Evolutionary conservation across 2,888 invertebrate species (phyloP), one percentile per base, ranked within the genome.

Genomic region (Aethes cnicana): DNA sequence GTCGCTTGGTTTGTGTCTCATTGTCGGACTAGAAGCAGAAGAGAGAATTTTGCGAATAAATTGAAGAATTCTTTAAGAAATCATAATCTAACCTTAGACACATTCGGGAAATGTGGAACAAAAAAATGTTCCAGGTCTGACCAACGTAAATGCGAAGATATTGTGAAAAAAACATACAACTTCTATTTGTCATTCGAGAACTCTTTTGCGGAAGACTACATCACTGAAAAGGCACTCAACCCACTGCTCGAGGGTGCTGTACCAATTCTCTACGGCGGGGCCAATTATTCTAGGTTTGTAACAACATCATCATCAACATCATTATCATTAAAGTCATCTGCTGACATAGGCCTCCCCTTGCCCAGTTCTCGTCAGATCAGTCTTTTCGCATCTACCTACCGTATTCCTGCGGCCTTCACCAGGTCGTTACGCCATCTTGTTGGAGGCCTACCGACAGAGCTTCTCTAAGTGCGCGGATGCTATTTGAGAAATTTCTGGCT

Each of bases 211-310:
- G 63, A 73, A 49, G 74, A 81, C 56, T 83, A 81, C 44, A 77
- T 75, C 2, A 81, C 82, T 0, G 78, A 80, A 44, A 78, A 80
- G 53, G 52, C 80, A 3, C 48, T 77, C 8, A 65, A 61, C 20
- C 74, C 87, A 4, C 65, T 89, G 32, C 83, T 91, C 61, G 89
- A 91, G 71, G 83, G 91, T 62, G 84, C 92, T n/a, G 76, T 94
- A 3, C 93, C 93, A 0, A 89, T 94, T 9, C 93, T 93, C 6
- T 92, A 91, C 82, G 93, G 93, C 4, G 91, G 90, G 8, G 91
- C 91, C 46, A 90, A 93, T 73, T 93, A 93, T 70, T 72, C 66
- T n/a, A 71, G 77, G 77, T 80, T 9, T 3, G 33, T 17, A n/a
- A n/a, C n/a, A n/a, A n/a, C n/a, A n/a, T n/a, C n/a, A n/a, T n/a